phyloP scores from a whole-genome alignment of 1,140 invertebrate genomes.

The Drosophila ironensis region DNA sequence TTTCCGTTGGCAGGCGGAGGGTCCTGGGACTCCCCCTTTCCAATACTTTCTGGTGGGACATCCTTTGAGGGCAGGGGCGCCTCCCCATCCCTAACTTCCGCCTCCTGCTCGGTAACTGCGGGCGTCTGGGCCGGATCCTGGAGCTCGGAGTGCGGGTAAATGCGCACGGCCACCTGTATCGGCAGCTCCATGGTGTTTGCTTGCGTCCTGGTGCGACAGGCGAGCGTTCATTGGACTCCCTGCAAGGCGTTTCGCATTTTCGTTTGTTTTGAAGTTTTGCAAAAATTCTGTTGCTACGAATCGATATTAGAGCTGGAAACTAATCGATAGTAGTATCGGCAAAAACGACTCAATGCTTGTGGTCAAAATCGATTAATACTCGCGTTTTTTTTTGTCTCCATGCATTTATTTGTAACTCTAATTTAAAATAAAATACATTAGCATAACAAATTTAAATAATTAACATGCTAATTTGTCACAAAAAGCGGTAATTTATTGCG shows the following conservation, averaged over 20 bases:
- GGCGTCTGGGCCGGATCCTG: constrained; percentile 23
- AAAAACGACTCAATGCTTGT: no score
- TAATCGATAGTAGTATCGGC: no score
- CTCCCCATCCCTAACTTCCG: neutral
- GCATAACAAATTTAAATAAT: no score
- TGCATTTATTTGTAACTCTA: no score
- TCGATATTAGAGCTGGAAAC: constrained; percentile 19
- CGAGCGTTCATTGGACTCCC: constrained; percentile 36
- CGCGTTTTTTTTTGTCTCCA: no score
- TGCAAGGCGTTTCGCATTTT: constrained; percentile 43
- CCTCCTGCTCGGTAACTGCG: neutral
- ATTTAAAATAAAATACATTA: no score
- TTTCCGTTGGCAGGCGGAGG: constrained; percentile 8
- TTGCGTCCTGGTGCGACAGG: constrained; percentile 7
- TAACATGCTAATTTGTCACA: no score
- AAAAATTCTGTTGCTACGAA: constrained; percentile 24
- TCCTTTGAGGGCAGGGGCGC: neutral
- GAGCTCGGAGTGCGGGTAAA: constrained; percentile 82
- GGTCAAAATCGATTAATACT: no score
- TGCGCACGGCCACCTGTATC: constrained; percentile 84
- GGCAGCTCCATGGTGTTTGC: constrained; percentile 83
- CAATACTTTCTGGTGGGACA: neutral
- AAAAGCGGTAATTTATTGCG: no score
- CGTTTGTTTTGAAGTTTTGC: constrained; percentile 8
- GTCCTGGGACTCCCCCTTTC: neutral